Evolutionary conservation across 2,797 vertebrate genomes (phyloP), one percentile per base, ranked within the genome.

Genomic region (Anas georgica): DNA sequence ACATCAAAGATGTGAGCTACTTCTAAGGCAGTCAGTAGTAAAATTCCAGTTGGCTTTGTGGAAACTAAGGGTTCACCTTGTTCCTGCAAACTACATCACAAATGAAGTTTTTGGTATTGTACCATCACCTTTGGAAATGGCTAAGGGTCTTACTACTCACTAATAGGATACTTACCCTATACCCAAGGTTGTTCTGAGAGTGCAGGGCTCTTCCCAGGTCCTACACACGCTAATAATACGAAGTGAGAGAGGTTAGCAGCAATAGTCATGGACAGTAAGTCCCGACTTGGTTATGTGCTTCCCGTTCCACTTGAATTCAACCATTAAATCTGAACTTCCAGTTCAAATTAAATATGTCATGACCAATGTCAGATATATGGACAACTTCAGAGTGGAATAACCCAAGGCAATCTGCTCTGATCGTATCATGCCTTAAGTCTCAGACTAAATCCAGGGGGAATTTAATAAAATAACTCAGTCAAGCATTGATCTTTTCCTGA

Each of bases 281-380:
- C 94, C 87, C 1, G 90, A 80, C 94, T 96, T 97, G 91, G 81
- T 89, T 94, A 90, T 94, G 88, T 97, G 94, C 96, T 94, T 88
- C 94, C 75, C 7, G 94, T 97, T 97, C 96, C 96, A 97, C 96
- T 97, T 96, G 95, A 96, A 90, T 97, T 96, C 96, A 96, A 95
- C 97, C 96, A 96, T 97, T 97, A 97, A 97, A 97, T 96, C 93
- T 94, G 94, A 97, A 97, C 96, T 97, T 97, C 96, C 94, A 97
- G 94, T 93, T 96, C 96, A 97, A 97, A 97, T 97, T 97, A 97
- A 97, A 97, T 95, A 97, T 97, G 97, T 97, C 97, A 97, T 94
- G 95, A 93, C 95, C 96, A 96, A 96, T 97, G 96, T 97, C 96
- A 97, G 96, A 96, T 97, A 97, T 97, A 96, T 97, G 97, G 96